Evolutionary conservation across 2,797 vertebrate genomes (phyloP).

Genomic region (Graptemys geographica): DNA sequence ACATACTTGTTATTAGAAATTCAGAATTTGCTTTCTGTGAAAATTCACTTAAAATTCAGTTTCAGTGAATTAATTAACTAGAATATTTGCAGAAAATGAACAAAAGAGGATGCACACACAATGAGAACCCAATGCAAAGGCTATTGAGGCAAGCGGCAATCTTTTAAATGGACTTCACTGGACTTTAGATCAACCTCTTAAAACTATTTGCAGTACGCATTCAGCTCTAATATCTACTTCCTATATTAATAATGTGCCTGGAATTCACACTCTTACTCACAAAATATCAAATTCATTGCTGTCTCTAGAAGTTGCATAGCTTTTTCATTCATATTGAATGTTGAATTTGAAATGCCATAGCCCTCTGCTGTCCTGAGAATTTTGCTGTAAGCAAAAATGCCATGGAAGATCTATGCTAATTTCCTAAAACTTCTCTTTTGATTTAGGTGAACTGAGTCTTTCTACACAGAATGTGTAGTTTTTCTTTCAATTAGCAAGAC

Average conservation of each 20-base stretch:
- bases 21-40: not conserved
- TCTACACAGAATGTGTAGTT: not conserved
- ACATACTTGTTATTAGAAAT: not conserved
- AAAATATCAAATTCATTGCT: constrained; percentile 41
- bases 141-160: not conserved
- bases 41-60: not conserved
- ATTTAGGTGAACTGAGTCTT: not conserved
- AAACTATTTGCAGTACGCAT: constrained; percentile 3
- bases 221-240: constrained; percentile 32
- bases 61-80: not conserved
- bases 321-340: constrained; percentile 33
- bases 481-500: constrained; percentile 19
- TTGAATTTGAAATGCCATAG: constrained; percentile 52
- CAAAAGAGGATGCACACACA: not conserved
- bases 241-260: constrained; percentile 14
- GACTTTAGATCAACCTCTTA: not conserved
- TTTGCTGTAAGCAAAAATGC: constrained; percentile 58
- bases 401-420: not conserved
- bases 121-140: not conserved
- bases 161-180: not conserved
- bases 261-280: constrained; percentile 34
- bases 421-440: constrained; percentile 2
- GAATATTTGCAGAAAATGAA: constrained; percentile 26
- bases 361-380: constrained; percentile 23
- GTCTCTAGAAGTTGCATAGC: constrained; percentile 23